phyloP scores from a whole-genome alignment of 2,113 vertebrate species.

The Psittacara wagleri region DNA sequence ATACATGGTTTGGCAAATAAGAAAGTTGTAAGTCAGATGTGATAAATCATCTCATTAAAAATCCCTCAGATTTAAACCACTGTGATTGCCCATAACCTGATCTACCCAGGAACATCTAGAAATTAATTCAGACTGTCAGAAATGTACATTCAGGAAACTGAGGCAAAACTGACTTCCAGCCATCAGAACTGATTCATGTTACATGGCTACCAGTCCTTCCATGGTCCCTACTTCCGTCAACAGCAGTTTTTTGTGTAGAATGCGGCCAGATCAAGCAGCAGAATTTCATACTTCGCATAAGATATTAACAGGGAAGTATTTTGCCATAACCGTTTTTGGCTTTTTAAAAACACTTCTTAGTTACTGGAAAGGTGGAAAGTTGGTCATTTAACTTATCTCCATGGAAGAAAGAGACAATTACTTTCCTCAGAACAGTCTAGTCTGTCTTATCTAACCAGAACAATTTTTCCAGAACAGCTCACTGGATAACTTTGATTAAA shows the following conservation, averaged over 20 bases:
- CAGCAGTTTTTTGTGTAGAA: background rate
- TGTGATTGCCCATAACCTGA: background rate
- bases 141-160: background rate
- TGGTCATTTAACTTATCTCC: background rate
- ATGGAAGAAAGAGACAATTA: background rate
- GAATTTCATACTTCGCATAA: background rate
- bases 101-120: background rate
- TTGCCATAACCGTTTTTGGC: background rate
- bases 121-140: background rate
- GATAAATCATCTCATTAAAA: background rate
- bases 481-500: background rate
- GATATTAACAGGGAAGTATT: background rate
- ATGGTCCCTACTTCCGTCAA: background rate
- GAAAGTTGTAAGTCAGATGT: background rate
- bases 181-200: background rate
- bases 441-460: background rate
- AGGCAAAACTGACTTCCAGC: background rate
- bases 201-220: background rate
- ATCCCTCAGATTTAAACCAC: background rate
- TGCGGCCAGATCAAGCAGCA: background rate
- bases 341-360: background rate
- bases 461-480: background rate
- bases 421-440: background rate
- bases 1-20: background rate
- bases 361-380: background rate